Evolutionary conservation across 2,113 vertebrate genomes (phyloP), one percentile per base, ranked within the genome.

Genomic region (Trinectes maculatus): DNA sequence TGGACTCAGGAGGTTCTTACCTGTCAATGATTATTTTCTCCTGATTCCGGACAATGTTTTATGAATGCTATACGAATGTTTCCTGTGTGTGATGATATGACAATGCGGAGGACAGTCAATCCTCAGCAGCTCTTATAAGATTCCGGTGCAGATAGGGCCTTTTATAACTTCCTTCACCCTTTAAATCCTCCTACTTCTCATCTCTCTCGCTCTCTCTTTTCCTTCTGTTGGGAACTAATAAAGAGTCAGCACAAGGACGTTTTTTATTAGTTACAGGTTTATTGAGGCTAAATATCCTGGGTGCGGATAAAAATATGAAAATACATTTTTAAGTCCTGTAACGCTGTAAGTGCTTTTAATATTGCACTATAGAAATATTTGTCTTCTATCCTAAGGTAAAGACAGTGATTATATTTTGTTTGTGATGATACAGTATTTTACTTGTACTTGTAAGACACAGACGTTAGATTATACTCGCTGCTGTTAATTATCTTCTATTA

Each of bases 261-360:
- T 16, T 56, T 80, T 84, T 79, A 84, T 81, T 62, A 84, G 44
- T 57, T 69, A 3, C 16, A 47, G 44, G 40, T 36, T 48, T 88
- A 56, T 52, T 29, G 34, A n/a, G 62, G 61, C 64, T 83, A 83
- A 88, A 65, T 16, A 0, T 65, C 31, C 22, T 61, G 82, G 69
- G 49, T 53, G 80, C 77, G 77, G 54, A 53, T 25, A 13, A 15
- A 13, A 28, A 10, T n/a, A 54, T 48, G 43, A 37, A 36, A 29
- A 67, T 1, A 37, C 12, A 22, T 61, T 59, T 2, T 42, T 67
- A n/a, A n/a, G n/a, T n/a, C n/a, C n/a, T n/a, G n/a, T n/a, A n/a
- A n/a, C n/a, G n/a, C n/a, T n/a, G n/a, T n/a, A n/a, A n/a, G n/a
- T n/a, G n/a, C n/a, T n/a, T n/a, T n/a, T n/a, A n/a, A n/a, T n/a